Base-by-base conservation (phyloP, 2,797 vertebrate species). In the Sparus aurata region DNA sequence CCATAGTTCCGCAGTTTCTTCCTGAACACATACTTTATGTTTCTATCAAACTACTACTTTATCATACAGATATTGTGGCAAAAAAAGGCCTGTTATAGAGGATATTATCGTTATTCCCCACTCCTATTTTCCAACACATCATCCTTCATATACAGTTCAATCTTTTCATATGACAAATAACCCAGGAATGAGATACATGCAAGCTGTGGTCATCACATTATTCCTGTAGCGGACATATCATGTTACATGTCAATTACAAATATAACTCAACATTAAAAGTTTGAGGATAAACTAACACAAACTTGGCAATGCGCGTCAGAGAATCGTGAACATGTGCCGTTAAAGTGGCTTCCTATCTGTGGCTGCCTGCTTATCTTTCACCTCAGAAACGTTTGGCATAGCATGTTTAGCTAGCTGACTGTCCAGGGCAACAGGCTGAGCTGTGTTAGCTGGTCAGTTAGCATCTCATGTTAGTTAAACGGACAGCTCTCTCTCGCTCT, bases 371-470 rank as follows among this genome's bases (percentile, higher is more conserved):
- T 77, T 49, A 50, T 87, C 67, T 57, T 20, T n/a, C 16, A 49
- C n/a, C 34, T 61, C 16, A 22, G 53, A 46, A 15, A 49, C 57
- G 13, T 72, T 57, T 52, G 16, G 16, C 20, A 22, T 13, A 38
- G 50, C 16, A n/a, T 46, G 25, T 55, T 41, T 38, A 20, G 17
- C 13, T 3, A 54, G 41, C 58, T 5, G 10, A 49, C 27, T 38
- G 25, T 16, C 13, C n/a, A 25, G 30, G n/a, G 18, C 41, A 67
- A 47, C 47, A 59, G 52, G 57, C 63, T 34, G 30, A 34, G 69
- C 75, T 85, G 27, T 18, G 18, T 46, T 69, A 83, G 69, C 85
- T 67, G 22, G n/a, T 69, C 25, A 12, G 69, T 68, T 88, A 82
- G 72, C 78, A 67, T 58, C 60, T 43, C 13, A 41, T 57, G 18